phyloP scores from a whole-genome alignment of 2,888 invertebrate species.

The Nineta flava region DNA sequence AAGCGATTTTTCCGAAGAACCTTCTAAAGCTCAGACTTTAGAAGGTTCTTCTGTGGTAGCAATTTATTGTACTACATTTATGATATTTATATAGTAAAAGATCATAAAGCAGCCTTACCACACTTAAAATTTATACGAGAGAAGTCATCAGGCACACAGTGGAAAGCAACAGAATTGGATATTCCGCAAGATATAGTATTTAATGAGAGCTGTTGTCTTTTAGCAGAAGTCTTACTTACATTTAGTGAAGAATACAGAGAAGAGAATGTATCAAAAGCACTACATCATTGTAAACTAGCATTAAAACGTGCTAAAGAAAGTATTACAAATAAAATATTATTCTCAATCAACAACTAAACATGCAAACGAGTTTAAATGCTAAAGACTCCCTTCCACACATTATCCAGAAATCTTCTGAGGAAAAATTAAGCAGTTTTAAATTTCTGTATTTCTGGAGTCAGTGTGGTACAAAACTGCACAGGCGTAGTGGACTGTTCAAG shows the following conservation, averaged over 20 bases:
- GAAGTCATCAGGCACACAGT: slow-evolving; percentile 23
- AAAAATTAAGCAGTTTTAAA: too few species aligned
- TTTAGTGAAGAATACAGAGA: slow-evolving; percentile 26
- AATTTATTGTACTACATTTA: too few species aligned
- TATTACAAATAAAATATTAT: slow-evolving; percentile 14
- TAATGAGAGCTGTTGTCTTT: slow-evolving; percentile 27
- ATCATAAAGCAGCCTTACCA: slow-evolving; percentile 17
- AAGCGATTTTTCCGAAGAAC: too few species aligned
- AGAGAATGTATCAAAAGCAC: slow-evolving; percentile 28
- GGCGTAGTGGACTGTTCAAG: too few species aligned
- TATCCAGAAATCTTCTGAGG: too few species aligned
- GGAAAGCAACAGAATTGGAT: slow-evolving; percentile 22
- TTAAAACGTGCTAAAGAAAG: slow-evolving; percentile 36
- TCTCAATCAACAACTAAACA: neutral
- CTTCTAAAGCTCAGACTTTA: too few species aligned
- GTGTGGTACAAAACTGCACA: too few species aligned
- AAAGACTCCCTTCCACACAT: too few species aligned
- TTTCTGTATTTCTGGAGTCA: too few species aligned
- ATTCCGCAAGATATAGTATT: slow-evolving; percentile 27
- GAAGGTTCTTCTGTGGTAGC: too few species aligned
- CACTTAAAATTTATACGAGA: slow-evolving; percentile 17
- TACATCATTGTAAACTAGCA: slow-evolving; percentile 31
- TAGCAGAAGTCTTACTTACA: slow-evolving; percentile 28
- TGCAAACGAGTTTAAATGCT: too few species aligned
- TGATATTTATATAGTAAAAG: slow-evolving; percentile 17